Evolutionary conservation across 1,140 invertebrate genomes (phyloP).

Genomic region (Heliothis virescens): DNA sequence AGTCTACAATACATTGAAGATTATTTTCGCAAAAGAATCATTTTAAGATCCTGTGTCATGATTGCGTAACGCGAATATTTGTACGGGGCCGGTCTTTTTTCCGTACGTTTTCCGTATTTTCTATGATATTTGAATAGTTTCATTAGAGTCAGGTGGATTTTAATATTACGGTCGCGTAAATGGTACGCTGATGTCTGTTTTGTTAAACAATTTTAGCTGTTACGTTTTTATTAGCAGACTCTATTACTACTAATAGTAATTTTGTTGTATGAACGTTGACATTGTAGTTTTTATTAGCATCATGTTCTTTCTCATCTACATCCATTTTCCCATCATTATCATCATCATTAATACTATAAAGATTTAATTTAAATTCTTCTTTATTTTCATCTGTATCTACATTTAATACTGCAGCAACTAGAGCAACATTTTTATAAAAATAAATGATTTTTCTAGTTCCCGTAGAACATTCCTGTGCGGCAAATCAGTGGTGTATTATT

Average conservation of each 20-base stretch:
- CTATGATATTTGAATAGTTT: background rate
- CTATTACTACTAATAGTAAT: background rate
- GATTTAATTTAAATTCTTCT: no score
- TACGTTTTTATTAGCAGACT: background rate
- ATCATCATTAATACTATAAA: no score
- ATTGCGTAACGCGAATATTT: slow-evolving; percentile 42
- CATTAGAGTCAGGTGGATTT: background rate
- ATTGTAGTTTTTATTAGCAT: no score
- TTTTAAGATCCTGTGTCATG: slow-evolving; percentile 48
- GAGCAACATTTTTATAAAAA: background rate
- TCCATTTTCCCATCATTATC: no score
- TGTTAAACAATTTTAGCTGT: background rate
- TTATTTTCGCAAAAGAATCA: slow-evolving; percentile 37
- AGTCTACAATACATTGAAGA: slow-evolving; percentile 15
- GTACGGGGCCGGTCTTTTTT: slow-evolving; percentile 23
- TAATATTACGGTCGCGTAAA: background rate
- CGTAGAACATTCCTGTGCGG: slow-evolving; percentile 16
- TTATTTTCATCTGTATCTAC: no score
- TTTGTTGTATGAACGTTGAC: no score
- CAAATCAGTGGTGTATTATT: slow-evolving; percentile 10
- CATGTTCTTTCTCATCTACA: no score
- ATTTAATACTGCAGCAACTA: background rate
- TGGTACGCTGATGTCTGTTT: background rate
- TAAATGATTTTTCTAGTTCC: background rate
- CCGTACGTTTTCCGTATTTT: background rate